Evolutionary conservation across 2,797 vertebrate species (phyloP).

Genomic region (Pangasius mekongensis): DNA sequence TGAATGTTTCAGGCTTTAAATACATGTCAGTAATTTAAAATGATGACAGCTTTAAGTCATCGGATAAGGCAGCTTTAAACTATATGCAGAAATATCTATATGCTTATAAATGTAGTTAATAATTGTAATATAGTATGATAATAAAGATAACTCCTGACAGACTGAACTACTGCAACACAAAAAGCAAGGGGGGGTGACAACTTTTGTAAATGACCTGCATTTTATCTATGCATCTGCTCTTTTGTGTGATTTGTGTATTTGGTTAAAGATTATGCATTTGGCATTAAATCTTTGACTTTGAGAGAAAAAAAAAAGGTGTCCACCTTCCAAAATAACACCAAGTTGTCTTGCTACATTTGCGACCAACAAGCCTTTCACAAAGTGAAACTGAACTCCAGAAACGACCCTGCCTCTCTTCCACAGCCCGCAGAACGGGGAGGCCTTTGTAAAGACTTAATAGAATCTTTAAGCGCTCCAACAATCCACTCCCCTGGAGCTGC

Average conservation of each 20-base stretch:
- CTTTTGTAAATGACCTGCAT: background rate
- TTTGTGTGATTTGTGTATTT: background rate
- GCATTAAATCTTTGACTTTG: background rate
- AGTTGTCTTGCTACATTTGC: slow-evolving; percentile 74
- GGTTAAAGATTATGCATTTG: background rate
- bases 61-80: background rate
- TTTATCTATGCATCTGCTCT: background rate
- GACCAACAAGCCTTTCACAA: slow-evolving; percentile 71
- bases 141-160: background rate
- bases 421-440: slow-evolving; percentile 84
- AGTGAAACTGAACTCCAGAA: slow-evolving; percentile 80
- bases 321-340: slow-evolving; percentile 67
- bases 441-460: slow-evolving; percentile 98
- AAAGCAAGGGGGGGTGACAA: background rate
- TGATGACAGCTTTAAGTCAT: background rate
- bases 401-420: slow-evolving; percentile 80
- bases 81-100: background rate
- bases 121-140: background rate
- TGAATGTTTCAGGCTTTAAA: background rate
- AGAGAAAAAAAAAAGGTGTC: slow-evolving; percentile 42
- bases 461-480: slow-evolving; percentile 97
- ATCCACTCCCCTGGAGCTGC: slow-evolving; percentile 95
- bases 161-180: background rate
- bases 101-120: background rate
- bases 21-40: background rate